phyloP scores from a whole-genome alignment of 2,888 invertebrate species.

The Aspidapion aeneum region DNA sequence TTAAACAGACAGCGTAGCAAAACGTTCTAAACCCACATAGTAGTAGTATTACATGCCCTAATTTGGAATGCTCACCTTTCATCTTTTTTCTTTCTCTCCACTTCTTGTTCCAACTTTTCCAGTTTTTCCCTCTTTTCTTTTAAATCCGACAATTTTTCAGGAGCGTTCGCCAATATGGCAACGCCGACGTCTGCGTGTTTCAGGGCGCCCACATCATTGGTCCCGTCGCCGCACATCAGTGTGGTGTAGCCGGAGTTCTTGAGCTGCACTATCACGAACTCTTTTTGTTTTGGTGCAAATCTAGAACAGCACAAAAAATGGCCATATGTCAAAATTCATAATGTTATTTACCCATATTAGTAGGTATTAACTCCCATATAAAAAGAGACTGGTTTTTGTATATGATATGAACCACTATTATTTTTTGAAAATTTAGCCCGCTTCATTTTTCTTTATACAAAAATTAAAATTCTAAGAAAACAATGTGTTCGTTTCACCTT shows the following conservation, averaged over 20 bases:
- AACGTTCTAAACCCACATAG: neutral
- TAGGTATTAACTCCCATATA: too few relatives aligned
- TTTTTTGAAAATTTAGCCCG: too few relatives aligned
- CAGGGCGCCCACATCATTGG: slow-evolving; percentile 98
- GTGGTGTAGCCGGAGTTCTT: slow-evolving; percentile 86
- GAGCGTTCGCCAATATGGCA: slow-evolving; percentile 81
- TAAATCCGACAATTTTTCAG: slow-evolving; percentile 53
- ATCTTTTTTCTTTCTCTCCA: slow-evolving; percentile 35
- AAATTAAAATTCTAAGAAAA: too few relatives aligned
- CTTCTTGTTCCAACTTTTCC: slow-evolving; percentile 33
- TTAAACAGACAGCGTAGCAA: too few relatives aligned
- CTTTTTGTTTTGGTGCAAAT: slow-evolving; percentile 99
- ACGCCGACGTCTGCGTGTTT: slow-evolving; percentile 99
- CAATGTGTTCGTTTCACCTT: too few relatives aligned
- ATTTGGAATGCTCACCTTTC: slow-evolving; percentile 15
- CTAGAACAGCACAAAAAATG: too few relatives aligned
- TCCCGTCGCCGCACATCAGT: slow-evolving; percentile 99
- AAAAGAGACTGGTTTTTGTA: too few relatives aligned
- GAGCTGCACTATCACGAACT: slow-evolving; percentile 86
- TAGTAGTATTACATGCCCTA: neutral
- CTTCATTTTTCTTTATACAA: too few relatives aligned
- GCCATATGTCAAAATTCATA: too few relatives aligned
- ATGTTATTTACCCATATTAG: too few relatives aligned
- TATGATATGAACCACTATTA: too few relatives aligned
- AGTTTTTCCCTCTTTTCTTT: slow-evolving; percentile 40